A percentile compares a stretch with the other conserved stretches of the same genome.
Evolutionary conservation across 1,140 invertebrate species (phyloP).

Genomic region (Drosophila triauraria): DNA sequence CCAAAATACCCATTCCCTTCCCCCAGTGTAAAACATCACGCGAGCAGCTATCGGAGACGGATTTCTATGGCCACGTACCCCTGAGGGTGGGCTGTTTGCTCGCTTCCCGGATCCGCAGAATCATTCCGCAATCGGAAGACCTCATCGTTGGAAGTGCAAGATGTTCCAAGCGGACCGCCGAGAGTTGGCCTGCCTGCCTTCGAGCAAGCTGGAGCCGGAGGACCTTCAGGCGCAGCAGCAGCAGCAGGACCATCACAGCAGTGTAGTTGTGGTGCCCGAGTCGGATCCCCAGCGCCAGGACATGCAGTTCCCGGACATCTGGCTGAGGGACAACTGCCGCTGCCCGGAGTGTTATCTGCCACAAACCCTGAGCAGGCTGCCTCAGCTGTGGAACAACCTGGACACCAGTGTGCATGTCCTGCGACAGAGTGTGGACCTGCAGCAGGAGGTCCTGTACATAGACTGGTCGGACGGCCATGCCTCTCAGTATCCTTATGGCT

Average conservation of each 20-base stretch:
- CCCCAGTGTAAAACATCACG: conserved; percentile 32
- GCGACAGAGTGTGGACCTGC: conserved; percentile 41
- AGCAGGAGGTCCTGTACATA: conserved; percentile 43
- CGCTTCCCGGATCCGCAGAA: not conserved
- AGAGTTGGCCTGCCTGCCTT: not conserved
- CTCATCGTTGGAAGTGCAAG: conserved; percentile 29
- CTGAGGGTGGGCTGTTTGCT: conserved; percentile 24
- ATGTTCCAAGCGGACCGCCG: conserved; percentile 45
- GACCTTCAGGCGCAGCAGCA: conserved; percentile 12
- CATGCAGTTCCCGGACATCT: conserved; percentile 87
- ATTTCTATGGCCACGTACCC: conserved; percentile 29
- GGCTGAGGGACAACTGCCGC: conserved; percentile 90
- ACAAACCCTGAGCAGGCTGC: conserved; percentile 87
- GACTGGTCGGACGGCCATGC: conserved; percentile 88
- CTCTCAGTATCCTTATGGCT: conserved; percentile 85
- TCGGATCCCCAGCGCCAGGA: conserved; percentile 34
- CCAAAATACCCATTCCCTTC: not conserved
- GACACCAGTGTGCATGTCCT: conserved; percentile 61
- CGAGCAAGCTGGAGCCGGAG: not conserved
- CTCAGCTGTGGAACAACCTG: conserved; percentile 65
- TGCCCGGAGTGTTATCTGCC: conserved; percentile 88
- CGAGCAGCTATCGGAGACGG: conserved; percentile 33
- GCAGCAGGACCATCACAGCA: conserved; percentile 13
- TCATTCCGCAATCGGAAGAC: conserved; percentile 54
- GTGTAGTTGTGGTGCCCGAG: conserved; percentile 47